Evolutionary conservation across 2,113 vertebrate genomes (phyloP), one percentile per base, ranked within the genome.

Genomic region (Sitta europaea): DNA sequence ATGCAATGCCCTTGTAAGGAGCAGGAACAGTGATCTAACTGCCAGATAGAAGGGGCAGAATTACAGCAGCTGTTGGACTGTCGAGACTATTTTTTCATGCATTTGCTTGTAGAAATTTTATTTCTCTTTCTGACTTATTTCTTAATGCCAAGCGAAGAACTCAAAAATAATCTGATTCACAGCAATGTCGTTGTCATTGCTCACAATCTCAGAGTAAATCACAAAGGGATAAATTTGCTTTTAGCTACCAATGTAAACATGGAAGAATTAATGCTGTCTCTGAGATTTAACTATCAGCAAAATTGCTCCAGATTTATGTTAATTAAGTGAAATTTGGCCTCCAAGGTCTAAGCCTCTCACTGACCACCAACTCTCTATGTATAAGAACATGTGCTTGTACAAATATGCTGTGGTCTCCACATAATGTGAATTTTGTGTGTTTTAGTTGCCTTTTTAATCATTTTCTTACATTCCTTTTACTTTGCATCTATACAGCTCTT

Each of bases 381-480:
- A 55, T 92, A 88, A 90, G 90, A 92, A 94, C 35, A 3, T 92
- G 92, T 96, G 83, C 77, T 90, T 89, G 87, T 96, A 87, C 87
- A 59, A 92, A 70, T 81, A 76, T 58, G 50, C 87, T 89, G 89
- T 95, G 94, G 94, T 94, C 94, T 89, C 71, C 77, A 90, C 83
- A 89, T 95, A 89, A 92, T 93, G 95, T 96, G 91, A 96, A 95
- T 87, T 93, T 85, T 78, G 75, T 95, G 88, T 95, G 92, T 91
- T 96, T 96, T 83, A 92, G 96, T 95, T 96, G 92, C 94, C 92
- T 94, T 96, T 96, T 93, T 81, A 94, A 96, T 96, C 1, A 86
- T 96, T 96, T 96, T 96, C 96, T 97, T 96, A 96, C 96, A 97
- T 96, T 96, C 96, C 96, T 96, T 96, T 91, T 96, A 96, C 96